Evolutionary conservation across 2,888 invertebrate genomes (phyloP), one percentile per base, ranked within the genome.

Genomic region (Heteromyza rotundicornis): DNA sequence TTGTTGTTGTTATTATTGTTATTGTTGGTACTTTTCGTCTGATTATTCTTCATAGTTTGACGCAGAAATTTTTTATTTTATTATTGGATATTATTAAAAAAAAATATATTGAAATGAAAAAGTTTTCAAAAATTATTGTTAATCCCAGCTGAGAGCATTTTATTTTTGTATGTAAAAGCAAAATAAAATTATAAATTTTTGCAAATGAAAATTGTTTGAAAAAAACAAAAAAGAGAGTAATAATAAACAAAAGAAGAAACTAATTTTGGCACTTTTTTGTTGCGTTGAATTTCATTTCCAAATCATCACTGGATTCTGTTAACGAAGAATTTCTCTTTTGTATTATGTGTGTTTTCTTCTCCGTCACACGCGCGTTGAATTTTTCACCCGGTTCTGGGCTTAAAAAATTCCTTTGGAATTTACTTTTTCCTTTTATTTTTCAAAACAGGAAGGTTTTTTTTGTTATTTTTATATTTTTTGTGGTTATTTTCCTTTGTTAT

Each of bases 1-100:
- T 54, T 57, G 60, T 65, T 68, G 70, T 57, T 67, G 47, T 62
- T 60, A 61, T 66, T 69, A 68, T 59, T 66, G 53, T 65, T 64
- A 53, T 64, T 64, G 54, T 22, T 67, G 47, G 64, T 67, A 65
- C 66, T 73, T 68, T 72, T 74, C 64, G 69, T 68, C 72, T 75
- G 75, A 71, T 74, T 75, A 73, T 76, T 76, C 77, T 75, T 77
- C 77, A 77, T 77, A 77, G 74, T 77, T 77, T 74, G 60, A 50
- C 19, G 10, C 16, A 59, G 52, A 19, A 52, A 72, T 49, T 60
- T 55, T 60, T 59, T n/a, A n/a, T 12, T 32, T 58, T 36, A 32
- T 32, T 32, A 32, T 5, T 32, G 10, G 10, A 32, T 8, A 32
- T 32, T 32, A 54, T 49, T 55, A 17, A 60, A 60, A 50, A 44